Evolutionary conservation across 2,113 vertebrate genomes (phyloP).

Genomic region (Rallus limicola): DNA sequence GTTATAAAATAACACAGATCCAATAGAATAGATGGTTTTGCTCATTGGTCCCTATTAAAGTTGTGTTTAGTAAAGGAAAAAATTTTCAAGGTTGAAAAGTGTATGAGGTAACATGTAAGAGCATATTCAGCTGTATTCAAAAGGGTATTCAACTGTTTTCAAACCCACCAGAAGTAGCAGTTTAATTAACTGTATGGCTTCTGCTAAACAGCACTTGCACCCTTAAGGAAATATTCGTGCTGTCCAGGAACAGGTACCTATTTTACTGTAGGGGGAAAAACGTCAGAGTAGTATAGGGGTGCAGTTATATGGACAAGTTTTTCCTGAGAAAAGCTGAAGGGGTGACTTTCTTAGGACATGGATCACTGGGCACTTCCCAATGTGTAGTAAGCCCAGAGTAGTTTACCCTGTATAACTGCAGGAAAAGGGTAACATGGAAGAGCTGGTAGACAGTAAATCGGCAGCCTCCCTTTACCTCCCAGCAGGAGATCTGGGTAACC

Average conservation of each 20-base stretch:
- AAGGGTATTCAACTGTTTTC: neutral
- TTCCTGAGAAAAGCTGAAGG: neutral
- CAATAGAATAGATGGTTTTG: neutral
- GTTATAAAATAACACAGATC: neutral
- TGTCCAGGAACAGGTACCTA: neutral
- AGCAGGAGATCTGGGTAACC: neutral
- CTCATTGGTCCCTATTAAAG: neutral
- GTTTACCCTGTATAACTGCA: neutral
- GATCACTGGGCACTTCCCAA: neutral
- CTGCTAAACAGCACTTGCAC: neutral
- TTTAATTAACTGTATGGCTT: neutral
- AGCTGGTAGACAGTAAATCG: neutral
- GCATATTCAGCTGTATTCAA: neutral
- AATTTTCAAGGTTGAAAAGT: neutral
- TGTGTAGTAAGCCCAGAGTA: neutral
- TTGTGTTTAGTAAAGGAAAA: neutral
- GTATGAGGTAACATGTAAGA: neutral
- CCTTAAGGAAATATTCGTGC: neutral
- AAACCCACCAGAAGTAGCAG: neutral
- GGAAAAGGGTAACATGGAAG: neutral
- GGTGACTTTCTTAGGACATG: neutral
- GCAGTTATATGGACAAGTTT: neutral
- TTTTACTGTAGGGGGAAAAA: neutral
- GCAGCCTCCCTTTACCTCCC: neutral
- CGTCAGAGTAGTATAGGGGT: neutral